A percentile compares a stretch with the other conserved stretches of the same genome.
Conservation (phyloP, 2,888 invertebrate species). For the Pegoplata infirma region DNA sequence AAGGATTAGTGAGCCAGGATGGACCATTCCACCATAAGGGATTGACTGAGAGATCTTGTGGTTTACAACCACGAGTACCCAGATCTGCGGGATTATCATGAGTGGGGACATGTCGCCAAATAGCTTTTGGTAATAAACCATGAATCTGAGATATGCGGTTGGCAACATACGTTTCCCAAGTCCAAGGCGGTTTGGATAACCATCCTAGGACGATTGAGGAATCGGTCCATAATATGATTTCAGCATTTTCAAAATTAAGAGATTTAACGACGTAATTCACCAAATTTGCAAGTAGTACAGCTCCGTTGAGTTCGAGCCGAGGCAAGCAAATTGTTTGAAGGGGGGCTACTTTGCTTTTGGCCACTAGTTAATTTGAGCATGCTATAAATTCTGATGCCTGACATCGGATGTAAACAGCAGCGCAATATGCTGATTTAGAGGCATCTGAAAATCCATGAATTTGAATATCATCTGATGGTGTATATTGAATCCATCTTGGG, state of each 20-base stretch:
- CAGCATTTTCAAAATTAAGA: too few relatives aligned
- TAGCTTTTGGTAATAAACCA: not conserved
- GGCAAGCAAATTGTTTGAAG: constrained; percentile 19
- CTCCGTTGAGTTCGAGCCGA: constrained; percentile 12
- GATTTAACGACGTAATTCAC: too few relatives aligned
- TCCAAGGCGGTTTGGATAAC: not conserved
- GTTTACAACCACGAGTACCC: constrained; percentile 26
- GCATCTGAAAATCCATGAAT: constrained; percentile 40
- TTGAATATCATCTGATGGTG: not conserved
- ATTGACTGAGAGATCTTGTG: not conserved
- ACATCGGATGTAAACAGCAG: too few relatives aligned
- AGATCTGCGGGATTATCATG: constrained; percentile 34
- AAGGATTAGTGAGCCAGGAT: not conserved
- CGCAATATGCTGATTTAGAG: constrained; percentile 19
- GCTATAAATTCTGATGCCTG: not conserved
- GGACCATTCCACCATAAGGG: constrained; percentile 29
- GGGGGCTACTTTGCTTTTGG: constrained; percentile 35
- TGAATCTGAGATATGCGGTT: too few relatives aligned
- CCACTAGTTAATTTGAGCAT: constrained; percentile 6
- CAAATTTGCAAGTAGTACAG: constrained; percentile 8
- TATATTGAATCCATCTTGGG: constrained; percentile 23
- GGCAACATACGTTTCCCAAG: too few relatives aligned
- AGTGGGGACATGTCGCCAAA: constrained; percentile 19
- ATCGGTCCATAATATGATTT: too few relatives aligned
- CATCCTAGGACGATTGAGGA: too few relatives aligned